Evolutionary conservation across 2,888 invertebrate genomes (phyloP).

Genomic region (Acanthosepion esculentum): DNA sequence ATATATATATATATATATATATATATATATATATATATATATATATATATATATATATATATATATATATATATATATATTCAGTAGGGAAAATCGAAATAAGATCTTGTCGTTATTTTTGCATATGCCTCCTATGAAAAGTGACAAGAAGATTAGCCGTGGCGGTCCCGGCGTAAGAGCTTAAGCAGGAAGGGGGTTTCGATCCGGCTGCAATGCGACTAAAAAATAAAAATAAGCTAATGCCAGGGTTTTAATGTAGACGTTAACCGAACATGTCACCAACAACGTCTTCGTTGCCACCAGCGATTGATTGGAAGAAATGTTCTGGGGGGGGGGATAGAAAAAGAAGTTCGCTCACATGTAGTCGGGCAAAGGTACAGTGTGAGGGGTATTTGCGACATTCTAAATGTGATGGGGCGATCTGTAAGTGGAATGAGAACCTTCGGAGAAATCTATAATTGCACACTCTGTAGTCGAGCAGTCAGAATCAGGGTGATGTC

Average conservation of each 20-base stretch:
- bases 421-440: background rate
- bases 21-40: background rate
- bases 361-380: background rate
- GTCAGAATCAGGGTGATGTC: too few species aligned
- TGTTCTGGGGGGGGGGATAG: background rate
- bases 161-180: background rate
- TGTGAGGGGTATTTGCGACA: background rate
- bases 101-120: background rate
- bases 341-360: background rate
- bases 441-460: background rate
- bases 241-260: background rate
- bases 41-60: too few species aligned
- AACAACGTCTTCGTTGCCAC: background rate
- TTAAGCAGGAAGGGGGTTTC: background rate
- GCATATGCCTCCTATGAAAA: background rate
- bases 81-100: background rate
- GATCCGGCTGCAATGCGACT: background rate
- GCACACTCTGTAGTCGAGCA: background rate
- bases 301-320: background rate
- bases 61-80: background rate
- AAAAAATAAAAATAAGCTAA: background rate
- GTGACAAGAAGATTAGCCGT: conserved; percentile 9
- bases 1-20: background rate
- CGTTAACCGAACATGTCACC: background rate
- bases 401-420: background rate